Evolutionary conservation across 2,797 vertebrate genomes (phyloP), one percentile per base, ranked within the genome.

Genomic region (Helicolenus hilgendorfi): DNA sequence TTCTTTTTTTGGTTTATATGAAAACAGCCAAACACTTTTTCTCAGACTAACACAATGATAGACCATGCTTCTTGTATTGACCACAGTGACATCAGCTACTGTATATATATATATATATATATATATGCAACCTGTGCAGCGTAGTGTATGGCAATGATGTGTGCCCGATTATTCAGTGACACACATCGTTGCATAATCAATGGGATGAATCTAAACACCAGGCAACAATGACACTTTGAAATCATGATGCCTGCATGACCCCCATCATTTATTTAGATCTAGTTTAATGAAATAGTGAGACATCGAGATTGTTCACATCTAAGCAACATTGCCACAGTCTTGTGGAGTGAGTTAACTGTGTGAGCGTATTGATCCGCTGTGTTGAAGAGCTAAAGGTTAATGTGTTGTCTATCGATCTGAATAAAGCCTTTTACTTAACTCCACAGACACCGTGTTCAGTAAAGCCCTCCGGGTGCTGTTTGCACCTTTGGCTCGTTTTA

Each of bases 371-470:
- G 96, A 97, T 97, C 92, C 13, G 81, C 92, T 91, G 86, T 92
- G 93, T 90, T 88, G 90, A 95, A 82, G 93, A 94, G 94, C 93
- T 91, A 96, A 97, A 97, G 97, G 96, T 97, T 97, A 97, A 98
- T 96, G 94, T 95, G 94, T 93, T 92, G 87, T 91, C 81, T 88
- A 97, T 97, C 64, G 96, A 97, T 97, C 95, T 92, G 86, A 95
- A 95, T 96, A 89, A 96, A 93, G 85, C 89, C 87, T 96, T 97
- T 96, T 96, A 96, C 96, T 97, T 96, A 95, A 96, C 90, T 93
- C 82, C 33, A 27, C 85, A 81, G 80, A 88, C 84, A 75, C 78
- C 76, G 60, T 74, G 88, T 85, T 92, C 86, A 84, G 91, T 90
- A 87, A 93, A 90, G 75, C 72, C 94, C 91, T 29, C 22, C 20